phyloP scores from a whole-genome alignment of 1,140 invertebrate species.

The Bradynema listronoti region DNA sequence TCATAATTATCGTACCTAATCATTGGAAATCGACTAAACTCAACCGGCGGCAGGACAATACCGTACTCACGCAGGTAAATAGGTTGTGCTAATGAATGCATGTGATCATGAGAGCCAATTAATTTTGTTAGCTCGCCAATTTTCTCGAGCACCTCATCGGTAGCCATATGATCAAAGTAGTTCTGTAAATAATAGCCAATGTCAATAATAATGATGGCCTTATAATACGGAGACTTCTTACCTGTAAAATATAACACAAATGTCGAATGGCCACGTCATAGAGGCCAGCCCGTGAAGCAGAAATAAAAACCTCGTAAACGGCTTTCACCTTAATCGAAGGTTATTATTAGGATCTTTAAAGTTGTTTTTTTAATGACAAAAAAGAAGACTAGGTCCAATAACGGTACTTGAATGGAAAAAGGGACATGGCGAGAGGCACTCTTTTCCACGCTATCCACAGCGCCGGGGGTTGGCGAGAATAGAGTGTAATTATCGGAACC shows the following conservation, averaged over 20 bases:
- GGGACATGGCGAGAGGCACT: neutral
- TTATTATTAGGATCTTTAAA: no score
- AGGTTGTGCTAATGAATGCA: constrained; percentile 42
- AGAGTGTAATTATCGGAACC: neutral
- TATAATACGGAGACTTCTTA: constrained; percentile 12
- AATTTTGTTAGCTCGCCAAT: constrained; percentile 50
- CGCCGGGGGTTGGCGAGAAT: neutral
- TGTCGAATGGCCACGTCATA: constrained; percentile 53
- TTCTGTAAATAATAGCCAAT: constrained; percentile 21
- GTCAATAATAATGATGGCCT: neutral
- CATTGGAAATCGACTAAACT: constrained; percentile 51
- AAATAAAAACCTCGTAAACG: constrained; percentile 54
- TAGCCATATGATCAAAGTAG: constrained; percentile 52
- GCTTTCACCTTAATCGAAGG: no score
- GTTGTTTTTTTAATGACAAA: no score
- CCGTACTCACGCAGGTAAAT: constrained; percentile 42
- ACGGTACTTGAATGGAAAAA: constrained; percentile 41
- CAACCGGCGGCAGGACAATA: constrained; percentile 49
- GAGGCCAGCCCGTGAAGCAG: constrained; percentile 43
- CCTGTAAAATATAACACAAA: constrained; percentile 52
- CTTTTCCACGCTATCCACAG: neutral
- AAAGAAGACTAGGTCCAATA: no score
- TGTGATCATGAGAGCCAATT: constrained; percentile 10
- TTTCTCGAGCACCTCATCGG: constrained; percentile 27
- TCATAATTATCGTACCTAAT: constrained; percentile 29